Base-by-base conservation (phyloP, 2,888 invertebrate genomes). In the Dolichomitus sp. region DNA sequence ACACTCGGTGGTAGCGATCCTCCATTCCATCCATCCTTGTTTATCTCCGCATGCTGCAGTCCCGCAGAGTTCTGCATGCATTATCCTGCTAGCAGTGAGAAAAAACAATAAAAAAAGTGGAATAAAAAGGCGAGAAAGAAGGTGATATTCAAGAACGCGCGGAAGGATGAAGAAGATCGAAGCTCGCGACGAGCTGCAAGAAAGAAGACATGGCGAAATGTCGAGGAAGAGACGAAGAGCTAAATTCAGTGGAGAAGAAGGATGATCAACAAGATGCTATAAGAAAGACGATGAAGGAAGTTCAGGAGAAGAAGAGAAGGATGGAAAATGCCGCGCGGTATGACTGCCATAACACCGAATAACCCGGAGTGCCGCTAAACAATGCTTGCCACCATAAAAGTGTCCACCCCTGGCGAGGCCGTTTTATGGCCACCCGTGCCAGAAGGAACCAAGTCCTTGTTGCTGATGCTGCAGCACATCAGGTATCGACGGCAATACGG, bases 341-440 rank as follows among this genome's bases (percentile, higher is more conserved):
- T 54, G 80, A 72, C 77, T 69, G 84, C 69, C 76, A 72, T 81
- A 83, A 86, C 80, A 63, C 54, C 37, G 69, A 76, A 75, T 57
- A 81, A 73, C 74, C 83, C 68, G 73, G 54, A 74, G 82, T 83
- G 82, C 79, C 80, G 81, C 85, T 89, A 88, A 83, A 91, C 89
- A 90, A 92, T 90, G 89, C 89, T 84, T 80, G 85, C 86, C 85
- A 88, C 85, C 91, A 91, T 92, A 92, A 92, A 92, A 91, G 89
- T 92, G 91, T 91, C 90, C 90, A 87, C 86, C 87, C 87, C 80
- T 77, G 84, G 80, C 87, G 87, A 85, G 87, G 83, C 76, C 89
- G 88, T 87, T 92, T 91, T 91, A 92, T 87, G 89, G 80, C 86
- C 84, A 80, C 45, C 81, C 83, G 82, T 83, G 85, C 84, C 85